Base-by-base conservation (phyloP, 2,113 vertebrate genomes). In the Chionodraco myersi region DNA sequence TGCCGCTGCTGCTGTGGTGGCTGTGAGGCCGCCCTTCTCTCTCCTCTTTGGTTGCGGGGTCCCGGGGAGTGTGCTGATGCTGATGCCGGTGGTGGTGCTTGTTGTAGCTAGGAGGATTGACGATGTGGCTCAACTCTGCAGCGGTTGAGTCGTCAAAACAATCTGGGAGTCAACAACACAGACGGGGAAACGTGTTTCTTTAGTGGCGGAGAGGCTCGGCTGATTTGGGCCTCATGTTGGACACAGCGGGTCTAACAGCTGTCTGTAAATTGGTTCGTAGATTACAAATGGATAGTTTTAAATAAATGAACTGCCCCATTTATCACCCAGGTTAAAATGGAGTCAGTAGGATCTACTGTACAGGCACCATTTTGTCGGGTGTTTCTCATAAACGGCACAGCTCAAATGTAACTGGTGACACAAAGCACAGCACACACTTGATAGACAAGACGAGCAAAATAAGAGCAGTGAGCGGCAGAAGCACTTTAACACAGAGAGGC, bases 161-260 rank as follows among this genome's bases (percentile, higher is more conserved):
- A 98, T 99, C 98, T 99, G 98, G 96, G 97, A 98, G 97, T 97
- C 97, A 97, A 99, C 97, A 97, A 94, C 97, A 95, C 93, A 96
- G 86, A 93, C 65, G 89, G 89, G 91, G 96, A 97, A 83, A 98
- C 94, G 96, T 92, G 96, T 94, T 87, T 88, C 91, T 95, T 95
- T 92, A 89, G 82, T 89, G 86, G 70, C 75, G 56, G 80, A 69
- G 67, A 59, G 80, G 73, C 66, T 80, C 68, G 49, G 68, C 48
- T 15, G 51, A 64, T 16, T 71, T 11, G 72, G 76, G 67, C 79
- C 68, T 83, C 80, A 62, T 72, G 79, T 52, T 48, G 77, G 78
- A 51, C 78, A 84, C 60, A 83, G 81, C 72, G 59, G 76, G 67
- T 34, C 72, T 45, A 48, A 65, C 41, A 75, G 45, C 36, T 48